These are phyloP conservation scores for Ptychodera flava DNA, from an alignment of 35 echinoderm and acorn worm genomes.

Conservation along the genomic window DNA sequence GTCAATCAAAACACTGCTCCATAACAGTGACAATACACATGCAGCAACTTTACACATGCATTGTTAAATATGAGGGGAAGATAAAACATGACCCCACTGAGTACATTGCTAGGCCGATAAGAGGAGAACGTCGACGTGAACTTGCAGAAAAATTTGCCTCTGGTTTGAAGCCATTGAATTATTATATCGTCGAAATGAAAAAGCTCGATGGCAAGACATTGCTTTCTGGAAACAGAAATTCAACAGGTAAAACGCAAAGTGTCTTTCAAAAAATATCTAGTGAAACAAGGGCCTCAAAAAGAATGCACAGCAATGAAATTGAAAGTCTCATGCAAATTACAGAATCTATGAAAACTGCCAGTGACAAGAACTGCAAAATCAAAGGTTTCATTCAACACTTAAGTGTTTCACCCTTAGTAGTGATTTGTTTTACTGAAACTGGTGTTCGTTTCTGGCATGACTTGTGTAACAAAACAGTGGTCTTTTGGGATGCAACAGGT, in stretches of 20 bases:
- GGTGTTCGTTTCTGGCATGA: constrained; percentile 28
- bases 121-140: neutral
- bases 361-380: neutral
- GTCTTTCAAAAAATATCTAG: constrained; percentile 32
- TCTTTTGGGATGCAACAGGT: constrained; percentile 41
- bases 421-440: constrained; percentile 27
- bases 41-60: neutral
- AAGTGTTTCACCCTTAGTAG: neutral
- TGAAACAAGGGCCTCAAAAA: constrained; percentile 21
- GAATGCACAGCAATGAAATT: constrained; percentile 20
- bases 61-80: constrained; percentile 15
- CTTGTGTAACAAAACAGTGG: constrained; percentile 10
- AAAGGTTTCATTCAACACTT: constrained; percentile 21
- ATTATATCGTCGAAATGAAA: constrained; percentile 7
- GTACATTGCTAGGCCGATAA: constrained; percentile 7
- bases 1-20: constrained; percentile 12
- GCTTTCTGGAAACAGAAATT: constrained; percentile 12
- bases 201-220: neutral
- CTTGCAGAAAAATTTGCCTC: constrained; percentile 2
- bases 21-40: neutral
- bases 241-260: constrained; percentile 9
- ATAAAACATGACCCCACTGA: constrained; percentile 2
- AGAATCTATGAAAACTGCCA: neutral
- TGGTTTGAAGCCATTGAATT: constrained; percentile 22
- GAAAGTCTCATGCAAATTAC: constrained; percentile 3